Evolutionary conservation across 2,888 invertebrate species (phyloP).

Genomic region (Melolontha melolontha): DNA sequence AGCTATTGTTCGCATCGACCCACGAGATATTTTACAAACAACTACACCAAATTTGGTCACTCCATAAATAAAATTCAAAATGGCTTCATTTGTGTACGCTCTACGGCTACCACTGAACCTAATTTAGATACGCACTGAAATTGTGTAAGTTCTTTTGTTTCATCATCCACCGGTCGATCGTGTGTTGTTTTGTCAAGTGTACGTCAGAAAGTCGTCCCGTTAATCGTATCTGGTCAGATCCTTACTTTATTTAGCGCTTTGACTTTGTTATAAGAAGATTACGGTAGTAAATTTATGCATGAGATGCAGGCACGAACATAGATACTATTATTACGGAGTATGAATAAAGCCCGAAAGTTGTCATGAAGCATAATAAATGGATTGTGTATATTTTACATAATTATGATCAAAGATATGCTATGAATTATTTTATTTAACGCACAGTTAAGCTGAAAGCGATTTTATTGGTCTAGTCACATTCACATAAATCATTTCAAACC

Average conservation of each 20-base stretch:
- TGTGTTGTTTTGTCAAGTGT: slow-evolving; percentile 28
- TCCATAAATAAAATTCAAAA: slow-evolving; percentile 66
- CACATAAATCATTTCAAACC: too few relatives aligned
- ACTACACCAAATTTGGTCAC: slow-evolving; percentile 67
- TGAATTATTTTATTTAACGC: too few relatives aligned
- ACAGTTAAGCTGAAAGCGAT: too few relatives aligned
- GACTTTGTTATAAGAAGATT: slow-evolving; percentile 18
- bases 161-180: slow-evolving; percentile 22
- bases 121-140: slow-evolving; percentile 52
- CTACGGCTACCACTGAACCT: slow-evolving; percentile 51
- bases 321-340: slow-evolving; percentile 16
- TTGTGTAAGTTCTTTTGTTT: slow-evolving; percentile 32
- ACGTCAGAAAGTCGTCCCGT: slow-evolving; percentile 22
- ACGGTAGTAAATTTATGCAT: slow-evolving; percentile 31
- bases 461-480: too few relatives aligned
- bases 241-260: slow-evolving; percentile 32
- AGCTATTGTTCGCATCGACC: slow-evolving; percentile 63
- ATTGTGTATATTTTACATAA: slow-evolving; percentile 21
- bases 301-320: slow-evolving; percentile 24
- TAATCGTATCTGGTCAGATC: slow-evolving; percentile 30
- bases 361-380: slow-evolving; percentile 11
- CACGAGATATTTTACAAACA: slow-evolving; percentile 65
- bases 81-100: slow-evolving; percentile 65
- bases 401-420: slow-evolving; percentile 4
- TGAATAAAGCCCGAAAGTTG: slow-evolving; percentile 14